Evolutionary conservation across 1,140 invertebrate genomes (phyloP).

Genomic region (Acromyrmex echinatior): DNA sequence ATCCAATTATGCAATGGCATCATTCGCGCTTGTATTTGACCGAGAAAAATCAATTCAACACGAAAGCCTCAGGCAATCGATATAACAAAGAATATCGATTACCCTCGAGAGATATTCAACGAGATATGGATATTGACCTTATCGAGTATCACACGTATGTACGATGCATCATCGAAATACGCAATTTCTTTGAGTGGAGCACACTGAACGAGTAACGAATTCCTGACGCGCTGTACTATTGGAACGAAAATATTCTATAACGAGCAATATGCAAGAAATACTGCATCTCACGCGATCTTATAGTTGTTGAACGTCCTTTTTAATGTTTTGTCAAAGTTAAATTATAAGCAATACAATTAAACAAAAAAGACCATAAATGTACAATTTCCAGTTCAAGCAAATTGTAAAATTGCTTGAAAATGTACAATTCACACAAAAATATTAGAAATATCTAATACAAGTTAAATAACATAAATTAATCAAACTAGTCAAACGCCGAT

Average conservation of each 20-base stretch:
- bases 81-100: slow-evolving; percentile 19
- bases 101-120: slow-evolving; percentile 11
- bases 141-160: slow-evolving; percentile 19
- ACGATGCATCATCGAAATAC: slow-evolving; percentile 8
- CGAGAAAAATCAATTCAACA: slow-evolving; percentile 8
- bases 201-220: slow-evolving; percentile 2
- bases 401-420: too few relatives aligned
- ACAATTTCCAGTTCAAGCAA: too few relatives aligned
- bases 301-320: neutral
- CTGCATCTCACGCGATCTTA: neutral
- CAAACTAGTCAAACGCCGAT: neutral
- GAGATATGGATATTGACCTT: slow-evolving; percentile 17
- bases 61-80: neutral
- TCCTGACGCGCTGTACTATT: neutral
- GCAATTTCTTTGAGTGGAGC: slow-evolving; percentile 18
- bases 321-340: neutral
- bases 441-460: too few relatives aligned
- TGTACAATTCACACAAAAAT: too few relatives aligned
- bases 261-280: neutral
- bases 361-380: too few relatives aligned
- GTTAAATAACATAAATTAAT: too few relatives aligned
- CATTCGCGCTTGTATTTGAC: neutral
- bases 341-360: neutral
- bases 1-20: slow-evolving; percentile 23
- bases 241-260: slow-evolving; percentile 14